These are phyloP conservation scores for Meloidogyne chitwoodi DNA, from an alignment of 1,140 invertebrate species.

Conservation along the genomic window DNA sequence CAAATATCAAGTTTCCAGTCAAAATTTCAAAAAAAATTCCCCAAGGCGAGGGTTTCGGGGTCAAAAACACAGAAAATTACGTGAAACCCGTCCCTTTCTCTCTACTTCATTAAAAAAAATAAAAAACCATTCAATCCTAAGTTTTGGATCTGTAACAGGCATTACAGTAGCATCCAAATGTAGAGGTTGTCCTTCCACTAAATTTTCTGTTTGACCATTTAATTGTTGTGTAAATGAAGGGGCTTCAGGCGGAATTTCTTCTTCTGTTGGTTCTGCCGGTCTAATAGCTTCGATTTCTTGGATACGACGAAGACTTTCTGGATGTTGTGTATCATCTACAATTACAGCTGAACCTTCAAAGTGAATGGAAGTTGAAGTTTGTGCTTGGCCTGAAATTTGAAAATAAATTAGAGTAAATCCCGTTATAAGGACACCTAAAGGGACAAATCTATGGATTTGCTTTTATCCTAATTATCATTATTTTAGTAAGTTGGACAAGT, in stretches of 20 bases:
- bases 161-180: constrained; percentile 91
- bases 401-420: not conserved
- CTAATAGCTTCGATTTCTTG: constrained; percentile 78
- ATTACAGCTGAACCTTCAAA: constrained; percentile 65
- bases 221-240: constrained; percentile 54
- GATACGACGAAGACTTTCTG: constrained; percentile 90
- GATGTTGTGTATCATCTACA: constrained; percentile 86
- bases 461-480: too few relatives aligned
- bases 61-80: too few relatives aligned
- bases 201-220: constrained; percentile 36
- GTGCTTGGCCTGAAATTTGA: constrained; percentile 78
- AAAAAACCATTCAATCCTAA: constrained; percentile 54
- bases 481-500: too few relatives aligned
- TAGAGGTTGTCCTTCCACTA: constrained; percentile 76
- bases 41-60: too few relatives aligned
- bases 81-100: not conserved
- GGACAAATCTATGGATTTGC: too few relatives aligned
- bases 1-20: too few relatives aligned
- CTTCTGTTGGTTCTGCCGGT: constrained; percentile 60
- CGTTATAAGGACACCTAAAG: not conserved
- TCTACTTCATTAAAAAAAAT: not conserved
- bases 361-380: constrained; percentile 72
- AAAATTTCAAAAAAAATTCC: too few relatives aligned
- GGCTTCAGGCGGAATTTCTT: constrained; percentile 47
- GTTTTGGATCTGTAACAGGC: constrained; percentile 87